phyloP scores from a whole-genome alignment of 2,797 vertebrate genomes.

The Chrosomus eos region DNA sequence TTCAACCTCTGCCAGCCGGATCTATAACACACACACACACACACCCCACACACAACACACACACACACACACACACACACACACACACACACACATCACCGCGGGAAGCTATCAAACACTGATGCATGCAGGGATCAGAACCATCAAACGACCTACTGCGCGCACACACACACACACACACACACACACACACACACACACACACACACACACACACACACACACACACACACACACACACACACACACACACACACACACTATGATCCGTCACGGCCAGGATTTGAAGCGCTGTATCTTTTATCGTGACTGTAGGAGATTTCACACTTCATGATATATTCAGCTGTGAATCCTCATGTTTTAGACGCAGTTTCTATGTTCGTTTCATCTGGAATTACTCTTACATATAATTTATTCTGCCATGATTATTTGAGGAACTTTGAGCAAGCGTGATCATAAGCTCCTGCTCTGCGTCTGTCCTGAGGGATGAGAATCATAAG shows the following conservation, averaged over 20 bases:
- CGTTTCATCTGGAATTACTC: neutral
- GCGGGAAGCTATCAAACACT: neutral
- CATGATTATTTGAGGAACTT: neutral
- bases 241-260: neutral
- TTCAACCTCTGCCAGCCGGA: slow-evolving; percentile 94
- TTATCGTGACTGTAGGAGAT: neutral
- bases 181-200: neutral
- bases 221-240: neutral
- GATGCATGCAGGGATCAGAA: neutral
- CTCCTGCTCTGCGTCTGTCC: neutral
- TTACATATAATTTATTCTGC: neutral
- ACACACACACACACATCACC: no score
- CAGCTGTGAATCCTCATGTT: neutral
- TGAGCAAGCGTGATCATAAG: neutral
- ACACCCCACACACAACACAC: no score
- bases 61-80: no score
- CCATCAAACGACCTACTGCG: neutral
- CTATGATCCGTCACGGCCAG: neutral
- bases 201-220: neutral
- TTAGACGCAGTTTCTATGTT: neutral
- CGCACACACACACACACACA: neutral
- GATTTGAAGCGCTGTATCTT: neutral
- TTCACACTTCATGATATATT: neutral
- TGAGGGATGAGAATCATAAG: neutral
- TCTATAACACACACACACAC: slow-evolving; percentile 72